A percentile compares a stretch with the other conserved stretches of the same genome.
phyloP scores from a whole-genome alignment of 2,797 vertebrate genomes.

The Ciconia nigra region DNA sequence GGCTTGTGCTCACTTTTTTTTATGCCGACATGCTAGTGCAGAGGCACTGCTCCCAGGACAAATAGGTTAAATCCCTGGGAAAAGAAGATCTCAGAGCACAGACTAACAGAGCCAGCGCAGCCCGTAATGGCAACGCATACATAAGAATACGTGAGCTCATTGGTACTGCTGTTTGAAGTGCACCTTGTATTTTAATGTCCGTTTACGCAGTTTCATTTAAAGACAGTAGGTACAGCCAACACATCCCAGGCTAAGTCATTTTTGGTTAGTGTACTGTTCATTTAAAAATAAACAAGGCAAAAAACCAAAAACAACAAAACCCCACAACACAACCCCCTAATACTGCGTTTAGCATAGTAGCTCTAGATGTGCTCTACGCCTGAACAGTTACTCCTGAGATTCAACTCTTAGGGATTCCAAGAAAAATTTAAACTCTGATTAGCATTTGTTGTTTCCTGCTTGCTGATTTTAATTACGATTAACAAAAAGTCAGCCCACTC shows the following conservation, averaged over 20 bases:
- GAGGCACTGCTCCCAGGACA: not conserved
- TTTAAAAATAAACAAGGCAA: not conserved
- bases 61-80: not conserved
- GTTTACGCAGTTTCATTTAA: not conserved
- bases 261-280: not conserved
- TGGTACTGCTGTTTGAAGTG: not conserved
- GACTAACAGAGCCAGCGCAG: not conserved
- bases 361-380: not conserved
- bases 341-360: not conserved
- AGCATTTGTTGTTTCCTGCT: constrained; percentile 24
- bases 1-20: not conserved
- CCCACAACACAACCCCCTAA: not conserved
- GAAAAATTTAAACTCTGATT: not conserved
- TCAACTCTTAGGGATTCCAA: not conserved
- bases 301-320: not conserved
- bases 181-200: not conserved
- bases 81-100: not conserved
- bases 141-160: accelerated
- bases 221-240: not conserved
- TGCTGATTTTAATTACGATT: not conserved
- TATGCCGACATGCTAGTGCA: not conserved
- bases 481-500: not conserved
- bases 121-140: accelerated
- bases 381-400: not conserved
- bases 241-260: not conserved